Evolutionary conservation across 2,888 invertebrate genomes (phyloP).

Genomic region (Himalopsyche japonica): DNA sequence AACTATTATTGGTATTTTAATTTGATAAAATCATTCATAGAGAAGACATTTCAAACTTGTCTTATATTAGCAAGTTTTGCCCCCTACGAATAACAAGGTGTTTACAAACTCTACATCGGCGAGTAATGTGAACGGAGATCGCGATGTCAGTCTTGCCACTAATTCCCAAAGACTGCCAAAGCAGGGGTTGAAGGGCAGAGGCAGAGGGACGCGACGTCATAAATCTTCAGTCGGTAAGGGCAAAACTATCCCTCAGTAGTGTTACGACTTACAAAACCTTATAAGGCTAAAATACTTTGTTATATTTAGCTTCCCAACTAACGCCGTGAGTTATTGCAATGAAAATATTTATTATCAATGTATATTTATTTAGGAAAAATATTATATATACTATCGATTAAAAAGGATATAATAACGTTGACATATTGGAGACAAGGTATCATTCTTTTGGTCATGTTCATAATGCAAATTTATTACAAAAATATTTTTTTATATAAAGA

Average conservation of each 20-base stretch:
- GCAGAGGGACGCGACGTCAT: conserved; percentile 23
- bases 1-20: not conserved
- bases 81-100: conserved; percentile 32
- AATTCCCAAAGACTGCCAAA: conserved; percentile 29
- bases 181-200: not conserved
- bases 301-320: not conserved
- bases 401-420: no score
- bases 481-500: no score
- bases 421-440: no score
- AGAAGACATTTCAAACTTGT: not conserved
- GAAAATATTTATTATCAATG: not conserved
- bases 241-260: conserved; percentile 30
- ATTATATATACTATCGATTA: no score
- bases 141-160: conserved; percentile 36
- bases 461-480: no score
- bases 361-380: not conserved
- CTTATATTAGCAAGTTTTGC: not conserved
- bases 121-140: conserved; percentile 30
- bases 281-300: not conserved
- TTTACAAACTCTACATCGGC: conserved; percentile 29
- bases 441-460: no score
- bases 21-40: not conserved
- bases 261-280: not conserved
- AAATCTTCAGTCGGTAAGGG: conserved; percentile 30
- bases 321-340: not conserved